phyloP scores from a whole-genome alignment of 2,888 invertebrate species.

The Bursaphelenchus okinawaensis region DNA sequence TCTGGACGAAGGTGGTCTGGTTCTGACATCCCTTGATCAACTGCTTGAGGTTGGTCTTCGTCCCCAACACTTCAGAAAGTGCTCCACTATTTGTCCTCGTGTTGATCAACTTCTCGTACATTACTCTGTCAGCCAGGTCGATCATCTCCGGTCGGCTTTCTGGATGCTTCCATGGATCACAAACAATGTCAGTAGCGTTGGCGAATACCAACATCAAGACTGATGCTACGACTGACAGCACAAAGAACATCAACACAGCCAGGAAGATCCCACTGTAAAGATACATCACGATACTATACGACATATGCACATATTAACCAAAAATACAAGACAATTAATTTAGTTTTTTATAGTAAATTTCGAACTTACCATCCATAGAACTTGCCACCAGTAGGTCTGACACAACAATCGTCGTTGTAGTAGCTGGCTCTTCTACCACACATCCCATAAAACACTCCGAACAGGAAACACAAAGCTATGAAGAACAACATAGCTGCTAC shows the following conservation, averaged over 20 bases:
- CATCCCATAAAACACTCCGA: conserved; percentile 61
- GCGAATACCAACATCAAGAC: conserved; percentile 43
- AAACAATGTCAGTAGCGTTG: conserved; percentile 45
- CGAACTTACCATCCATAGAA: conserved; percentile 58
- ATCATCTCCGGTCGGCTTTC: conserved; percentile 41
- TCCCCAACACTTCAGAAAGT: background rate
- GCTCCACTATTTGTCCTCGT: background rate
- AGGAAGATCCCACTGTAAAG: conserved; percentile 50
- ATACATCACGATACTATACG: too few relatives aligned
- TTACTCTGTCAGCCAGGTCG: background rate
- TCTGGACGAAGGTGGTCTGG: background rate
- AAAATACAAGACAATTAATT: too few relatives aligned
- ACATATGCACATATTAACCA: too few relatives aligned
- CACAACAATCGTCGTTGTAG: conserved; percentile 60
- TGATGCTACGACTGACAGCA: conserved; percentile 40
- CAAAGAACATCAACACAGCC: conserved; percentile 35
- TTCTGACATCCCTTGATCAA: background rate
- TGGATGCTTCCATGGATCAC: conserved; percentile 49
- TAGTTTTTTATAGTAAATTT: conserved; percentile 51
- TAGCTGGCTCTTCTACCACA: conserved; percentile 60
- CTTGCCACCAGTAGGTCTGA: conserved; percentile 59
- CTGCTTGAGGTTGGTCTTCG: background rate
- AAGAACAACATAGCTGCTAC: conserved; percentile 58
- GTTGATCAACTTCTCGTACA: background rate
- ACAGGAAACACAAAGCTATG: conserved; percentile 58